Conservation (phyloP, 2,113 vertebrate genomes). For the Elanus axillaris region DNA sequence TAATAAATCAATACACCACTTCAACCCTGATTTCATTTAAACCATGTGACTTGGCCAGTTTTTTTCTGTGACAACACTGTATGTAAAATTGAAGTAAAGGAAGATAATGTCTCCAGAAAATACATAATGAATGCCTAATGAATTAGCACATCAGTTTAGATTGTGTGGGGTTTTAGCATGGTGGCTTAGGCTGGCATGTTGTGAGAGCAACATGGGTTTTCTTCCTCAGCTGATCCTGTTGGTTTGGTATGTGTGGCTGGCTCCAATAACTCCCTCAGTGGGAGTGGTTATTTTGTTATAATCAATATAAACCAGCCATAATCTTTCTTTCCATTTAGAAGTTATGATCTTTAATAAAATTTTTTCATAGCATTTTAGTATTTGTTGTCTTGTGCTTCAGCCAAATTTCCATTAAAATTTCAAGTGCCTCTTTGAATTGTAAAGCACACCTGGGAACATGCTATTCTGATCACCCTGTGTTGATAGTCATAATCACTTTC, state of each 20-base stretch:
- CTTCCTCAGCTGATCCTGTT: neutral
- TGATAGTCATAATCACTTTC: neutral
- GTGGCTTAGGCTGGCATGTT: neutral
- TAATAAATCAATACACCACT: slow-evolving; percentile 37
- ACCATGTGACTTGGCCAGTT: neutral
- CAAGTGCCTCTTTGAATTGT: neutral
- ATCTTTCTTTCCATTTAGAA: neutral
- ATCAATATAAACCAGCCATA: neutral
- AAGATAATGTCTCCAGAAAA: neutral
- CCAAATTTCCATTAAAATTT: slow-evolving; percentile 1
- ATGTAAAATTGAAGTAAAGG: neutral
- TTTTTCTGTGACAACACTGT: neutral
- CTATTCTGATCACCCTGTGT: neutral
- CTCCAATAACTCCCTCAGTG: neutral
- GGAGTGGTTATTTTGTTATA: neutral
- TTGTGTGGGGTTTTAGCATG: neutral
- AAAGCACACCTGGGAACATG: neutral
- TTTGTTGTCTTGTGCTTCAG: neutral
- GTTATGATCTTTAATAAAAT: neutral
- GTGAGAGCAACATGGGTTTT: neutral
- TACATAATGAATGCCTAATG: neutral
- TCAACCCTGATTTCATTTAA: neutral
- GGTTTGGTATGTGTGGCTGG: neutral
- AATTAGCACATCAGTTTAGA: neutral
- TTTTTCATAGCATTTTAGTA: neutral